Base-by-base conservation (phyloP, 1,140 invertebrate species). In the Periplaneta americana region DNA sequence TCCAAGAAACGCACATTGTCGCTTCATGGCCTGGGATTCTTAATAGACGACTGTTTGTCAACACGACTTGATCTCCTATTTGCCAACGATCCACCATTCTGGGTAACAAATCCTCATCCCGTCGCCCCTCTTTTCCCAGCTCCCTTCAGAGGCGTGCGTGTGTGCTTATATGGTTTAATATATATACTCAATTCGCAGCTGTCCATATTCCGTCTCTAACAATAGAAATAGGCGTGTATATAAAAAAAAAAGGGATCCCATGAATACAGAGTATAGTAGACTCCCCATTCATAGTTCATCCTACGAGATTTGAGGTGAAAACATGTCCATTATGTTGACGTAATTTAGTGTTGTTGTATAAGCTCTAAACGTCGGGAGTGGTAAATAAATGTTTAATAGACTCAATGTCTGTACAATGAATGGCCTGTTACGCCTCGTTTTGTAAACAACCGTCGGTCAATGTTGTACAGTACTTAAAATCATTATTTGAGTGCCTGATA, bases 311-410 rank as follows among this genome's bases (percentile, higher is more conserved):
- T 77, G 35, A 36, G 75, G 75, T 77, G 75, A 77, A 77, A 77
- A 77, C 75, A 77, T 77, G 33, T 34, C 75, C 75, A 77, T 77
- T 77, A 77, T 77, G 31, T 77, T 34, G 75, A 77, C 75, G 75
- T 77, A 77, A 77, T 77, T 77, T 77, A 77, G 75, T 77, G 75
- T 77, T 77, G 75, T 77, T 77, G 75, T 77, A 31, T 77, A 77
- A 77, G 75, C 75, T 28, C 75, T 77, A 77, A 77, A 36, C 15
- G 75, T 77, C 75, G 75, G 75, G 33, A 4, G 35, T 77, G 75
- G 75, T 77, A 77, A 77, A 77, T 77, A 77, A 77, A 77, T 77
- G 33, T 77, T 66, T 77, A 77, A 77, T 77, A 31, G 75, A 77
- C 75, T 77, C 15, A 31, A 36, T 34, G 33, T 77, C 75, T 66